Conservation (phyloP, 2,113 vertebrate species). For the Pomatostomus ruficeps region DNA sequence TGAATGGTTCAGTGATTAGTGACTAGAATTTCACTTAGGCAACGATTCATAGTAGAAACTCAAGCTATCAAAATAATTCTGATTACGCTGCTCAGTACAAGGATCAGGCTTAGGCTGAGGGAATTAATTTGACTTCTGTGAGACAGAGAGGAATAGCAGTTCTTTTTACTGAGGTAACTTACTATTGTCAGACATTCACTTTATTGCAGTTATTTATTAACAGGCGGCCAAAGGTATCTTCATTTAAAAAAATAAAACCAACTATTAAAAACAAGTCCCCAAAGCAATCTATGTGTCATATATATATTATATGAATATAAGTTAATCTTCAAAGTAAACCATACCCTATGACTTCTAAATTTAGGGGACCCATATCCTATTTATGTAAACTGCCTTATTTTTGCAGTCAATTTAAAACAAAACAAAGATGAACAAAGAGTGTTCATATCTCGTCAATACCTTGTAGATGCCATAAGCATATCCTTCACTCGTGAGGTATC, state of each 20-base stretch:
- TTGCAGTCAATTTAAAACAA: background rate
- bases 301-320: background rate
- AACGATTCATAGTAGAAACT: background rate
- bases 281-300: fast-evolving
- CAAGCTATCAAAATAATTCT: slow-evolving; percentile 11
- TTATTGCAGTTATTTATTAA: background rate
- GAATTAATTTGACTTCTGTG: background rate
- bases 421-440: background rate
- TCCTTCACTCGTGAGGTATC: background rate
- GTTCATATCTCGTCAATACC: background rate
- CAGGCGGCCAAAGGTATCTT: background rate
- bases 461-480: background rate
- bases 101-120: background rate
- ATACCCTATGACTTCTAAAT: background rate
- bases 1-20: slow-evolving; percentile 47
- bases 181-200: background rate
- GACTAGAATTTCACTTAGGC: slow-evolving; percentile 39
- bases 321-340: background rate
- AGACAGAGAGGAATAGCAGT: background rate
- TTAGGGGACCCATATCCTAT: background rate
- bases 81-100: background rate
- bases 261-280: background rate
- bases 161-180: background rate
- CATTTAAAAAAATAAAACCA: background rate
- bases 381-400: background rate